These are phyloP conservation scores for Oppia nitens DNA, from an alignment of 1,140 invertebrate genomes.

Conservation along the genomic window DNA sequence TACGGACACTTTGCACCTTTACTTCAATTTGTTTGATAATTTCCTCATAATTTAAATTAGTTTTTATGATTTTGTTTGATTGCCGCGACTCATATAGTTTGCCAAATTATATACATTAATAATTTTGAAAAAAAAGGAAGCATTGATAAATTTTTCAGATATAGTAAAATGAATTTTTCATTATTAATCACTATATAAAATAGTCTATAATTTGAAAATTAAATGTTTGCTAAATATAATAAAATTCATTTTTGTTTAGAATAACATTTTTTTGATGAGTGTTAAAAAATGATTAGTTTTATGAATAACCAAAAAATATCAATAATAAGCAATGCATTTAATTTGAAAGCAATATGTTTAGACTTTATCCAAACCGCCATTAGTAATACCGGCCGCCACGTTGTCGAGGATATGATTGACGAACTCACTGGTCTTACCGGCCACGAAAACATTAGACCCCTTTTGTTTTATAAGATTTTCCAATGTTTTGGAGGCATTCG, in stretches of 20 bases:
- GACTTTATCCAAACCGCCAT: slow-evolving; percentile 18
- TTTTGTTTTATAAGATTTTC: slow-evolving; percentile 2
- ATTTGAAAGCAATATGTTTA: background rate
- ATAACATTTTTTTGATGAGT: too few relatives aligned
- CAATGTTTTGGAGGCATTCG: background rate
- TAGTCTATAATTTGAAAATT: background rate
- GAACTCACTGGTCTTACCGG: slow-evolving; percentile 21
- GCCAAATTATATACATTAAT: background rate
- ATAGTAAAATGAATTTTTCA: background rate
- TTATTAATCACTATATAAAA: background rate
- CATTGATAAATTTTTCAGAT: background rate
- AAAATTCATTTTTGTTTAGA: too few relatives aligned
- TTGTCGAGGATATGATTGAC: slow-evolving; percentile 21
- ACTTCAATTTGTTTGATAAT: background rate
- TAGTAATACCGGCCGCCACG: slow-evolving; percentile 17
- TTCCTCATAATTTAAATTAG: background rate
- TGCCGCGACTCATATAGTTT: too few relatives aligned
- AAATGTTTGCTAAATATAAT: background rate
- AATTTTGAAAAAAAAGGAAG: background rate
- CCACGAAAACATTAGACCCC: slow-evolving; percentile 18
- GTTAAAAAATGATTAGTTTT: too few relatives aligned
- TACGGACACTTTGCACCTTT: background rate
- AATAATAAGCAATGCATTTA: too few relatives aligned
- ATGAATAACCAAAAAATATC: too few relatives aligned
- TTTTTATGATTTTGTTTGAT: background rate